Conservation (phyloP, 2,888 invertebrate species). For the Prenolepis imparis region DNA sequence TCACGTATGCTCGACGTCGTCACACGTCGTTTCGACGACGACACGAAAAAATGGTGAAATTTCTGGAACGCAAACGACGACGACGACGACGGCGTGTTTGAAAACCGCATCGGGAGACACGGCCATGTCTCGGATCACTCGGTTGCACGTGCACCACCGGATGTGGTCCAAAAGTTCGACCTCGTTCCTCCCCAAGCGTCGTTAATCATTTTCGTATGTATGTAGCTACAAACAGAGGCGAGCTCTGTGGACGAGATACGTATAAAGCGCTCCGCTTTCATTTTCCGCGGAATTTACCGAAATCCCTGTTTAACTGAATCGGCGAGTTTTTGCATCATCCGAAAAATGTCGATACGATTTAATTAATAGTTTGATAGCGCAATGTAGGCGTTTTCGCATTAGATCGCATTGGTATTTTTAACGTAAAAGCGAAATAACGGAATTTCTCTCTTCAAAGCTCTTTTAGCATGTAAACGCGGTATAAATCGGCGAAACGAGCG, state of each 20-base stretch:
- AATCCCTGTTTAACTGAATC: constrained; percentile 48
- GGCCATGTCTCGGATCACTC: constrained; percentile 65
- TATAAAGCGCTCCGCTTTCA: constrained; percentile 33
- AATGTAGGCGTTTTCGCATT: neutral
- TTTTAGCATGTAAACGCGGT: neutral
- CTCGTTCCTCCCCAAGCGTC: constrained; percentile 66
- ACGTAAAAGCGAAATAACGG: constrained; percentile 23
- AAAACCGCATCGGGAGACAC: constrained; percentile 53
- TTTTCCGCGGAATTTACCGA: constrained; percentile 51
- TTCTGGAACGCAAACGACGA: constrained; percentile 46
- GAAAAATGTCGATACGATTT: constrained; percentile 42
- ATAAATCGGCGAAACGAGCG: constrained; percentile 13
- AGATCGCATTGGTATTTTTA: constrained; percentile 18
- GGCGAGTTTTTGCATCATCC: constrained; percentile 37
- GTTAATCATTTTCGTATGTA: constrained; percentile 76
- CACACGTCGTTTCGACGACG: constrained; percentile 53
- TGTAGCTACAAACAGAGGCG: constrained; percentile 42
- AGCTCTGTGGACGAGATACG: constrained; percentile 32
- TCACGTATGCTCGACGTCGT: constrained; percentile 63
- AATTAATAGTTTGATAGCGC: constrained; percentile 31
- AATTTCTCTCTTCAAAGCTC: constrained; percentile 10
- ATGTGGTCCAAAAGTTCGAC: constrained; percentile 76
- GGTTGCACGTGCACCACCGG: constrained; percentile 72
- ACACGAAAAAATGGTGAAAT: constrained; percentile 65
- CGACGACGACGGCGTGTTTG: constrained; percentile 39